Conservation (phyloP, 1,140 invertebrate genomes). For the Sitodiplosis mosellana region DNA sequence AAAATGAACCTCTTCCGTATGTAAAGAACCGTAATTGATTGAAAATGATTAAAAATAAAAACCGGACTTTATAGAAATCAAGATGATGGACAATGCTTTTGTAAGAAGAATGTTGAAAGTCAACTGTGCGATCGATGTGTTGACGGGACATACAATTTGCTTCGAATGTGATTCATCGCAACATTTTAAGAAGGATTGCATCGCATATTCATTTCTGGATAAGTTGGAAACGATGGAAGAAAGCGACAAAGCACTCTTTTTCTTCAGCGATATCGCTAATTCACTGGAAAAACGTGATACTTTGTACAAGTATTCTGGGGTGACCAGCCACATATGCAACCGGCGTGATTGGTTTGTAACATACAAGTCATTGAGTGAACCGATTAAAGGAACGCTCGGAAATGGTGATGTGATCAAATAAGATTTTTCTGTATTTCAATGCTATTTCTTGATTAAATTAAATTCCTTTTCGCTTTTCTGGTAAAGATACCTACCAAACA, state of each 20-base stretch:
- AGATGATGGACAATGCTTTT: no score
- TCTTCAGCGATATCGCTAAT: not conserved
- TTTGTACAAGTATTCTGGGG: not conserved
- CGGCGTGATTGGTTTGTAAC: not conserved
- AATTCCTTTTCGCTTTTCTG: no score
- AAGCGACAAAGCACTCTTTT: not conserved
- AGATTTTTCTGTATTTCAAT: no score
- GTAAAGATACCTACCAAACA: no score
- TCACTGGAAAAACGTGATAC: not conserved
- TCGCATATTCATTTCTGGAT: not conserved
- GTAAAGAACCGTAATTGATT: no score
- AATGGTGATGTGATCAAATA: not conserved
- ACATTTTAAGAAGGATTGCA: not conserved
- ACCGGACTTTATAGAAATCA: no score
- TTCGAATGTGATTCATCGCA: not conserved
- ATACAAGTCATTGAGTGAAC: not conserved
- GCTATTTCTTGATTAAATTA: no score
- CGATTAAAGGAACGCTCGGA: not conserved
- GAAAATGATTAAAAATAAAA: no score
- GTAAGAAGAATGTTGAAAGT: no score
- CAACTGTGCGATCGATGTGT: no score
- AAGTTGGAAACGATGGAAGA: not conserved
- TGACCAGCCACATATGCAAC: not conserved
- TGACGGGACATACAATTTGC: no score
- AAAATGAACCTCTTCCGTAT: no score